Conservation (phyloP, 2,888 invertebrate genomes). For the Oegoconia quadripuncta region DNA sequence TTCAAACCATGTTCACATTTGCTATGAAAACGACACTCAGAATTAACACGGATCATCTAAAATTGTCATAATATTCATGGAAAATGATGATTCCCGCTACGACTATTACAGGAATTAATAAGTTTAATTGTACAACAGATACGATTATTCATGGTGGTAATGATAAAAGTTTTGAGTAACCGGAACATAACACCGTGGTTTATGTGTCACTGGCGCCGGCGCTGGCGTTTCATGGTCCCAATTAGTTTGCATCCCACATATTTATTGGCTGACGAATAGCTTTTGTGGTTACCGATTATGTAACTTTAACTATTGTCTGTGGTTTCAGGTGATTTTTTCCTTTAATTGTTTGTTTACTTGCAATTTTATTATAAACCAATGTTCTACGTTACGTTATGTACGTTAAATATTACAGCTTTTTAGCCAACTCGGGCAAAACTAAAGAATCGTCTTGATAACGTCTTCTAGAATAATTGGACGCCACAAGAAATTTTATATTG, state of each 20-base stretch:
- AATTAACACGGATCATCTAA: too few relatives aligned
- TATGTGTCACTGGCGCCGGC: conserved; percentile 62
- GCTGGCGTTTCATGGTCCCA: conserved; percentile 52
- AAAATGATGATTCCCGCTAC: conserved; percentile 17
- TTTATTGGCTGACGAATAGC: conserved; percentile 5
- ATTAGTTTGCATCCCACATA: conserved; percentile 45
- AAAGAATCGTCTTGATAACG: too few relatives aligned
- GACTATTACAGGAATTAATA: conserved; percentile 32
- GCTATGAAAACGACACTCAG: too few relatives aligned
- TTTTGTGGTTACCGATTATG: not conserved
- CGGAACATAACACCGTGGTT: conserved; percentile 30
- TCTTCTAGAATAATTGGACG: too few relatives aligned
- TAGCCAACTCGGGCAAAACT: too few relatives aligned
- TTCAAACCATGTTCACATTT: too few relatives aligned
- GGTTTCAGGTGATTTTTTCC: not conserved
- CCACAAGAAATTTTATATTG: too few relatives aligned
- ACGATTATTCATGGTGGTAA: conserved; percentile 34
- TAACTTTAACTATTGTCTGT: not conserved
- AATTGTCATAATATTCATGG: too few relatives aligned
- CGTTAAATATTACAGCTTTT: too few relatives aligned
- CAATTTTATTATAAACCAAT: too few relatives aligned
- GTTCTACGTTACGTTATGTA: too few relatives aligned
- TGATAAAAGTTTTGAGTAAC: conserved; percentile 45
- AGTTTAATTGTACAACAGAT: conserved; percentile 36
- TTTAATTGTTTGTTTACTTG: too few relatives aligned